A percentile compares a stretch with the other conserved stretches of the same genome.
These are phyloP conservation scores for Sebastes iracundus DNA, from an alignment of 2,797 vertebrate species.

Conservation along the genomic window DNA sequence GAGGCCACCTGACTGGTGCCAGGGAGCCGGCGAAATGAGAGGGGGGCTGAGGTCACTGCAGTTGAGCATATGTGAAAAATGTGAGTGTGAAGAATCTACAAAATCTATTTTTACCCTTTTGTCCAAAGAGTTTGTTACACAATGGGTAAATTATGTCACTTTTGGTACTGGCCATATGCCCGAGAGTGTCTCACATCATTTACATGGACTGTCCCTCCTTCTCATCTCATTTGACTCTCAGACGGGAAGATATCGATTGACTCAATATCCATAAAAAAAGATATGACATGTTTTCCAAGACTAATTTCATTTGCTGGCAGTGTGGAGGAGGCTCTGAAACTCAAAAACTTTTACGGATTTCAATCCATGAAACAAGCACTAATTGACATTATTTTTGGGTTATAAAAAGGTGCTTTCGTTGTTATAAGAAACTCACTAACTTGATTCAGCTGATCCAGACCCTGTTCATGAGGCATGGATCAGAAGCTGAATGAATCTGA, in stretches of 20 bases:
- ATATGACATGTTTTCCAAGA: neutral
- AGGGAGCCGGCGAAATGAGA: neutral
- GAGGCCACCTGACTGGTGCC: conserved; percentile 1
- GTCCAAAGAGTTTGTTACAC: neutral
- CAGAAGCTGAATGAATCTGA: neutral
- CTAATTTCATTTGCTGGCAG: neutral
- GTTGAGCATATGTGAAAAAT: conserved; percentile 1
- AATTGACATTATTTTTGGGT: neutral
- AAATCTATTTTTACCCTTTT: neutral
- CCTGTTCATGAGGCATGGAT: neutral
- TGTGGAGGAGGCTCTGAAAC: neutral
- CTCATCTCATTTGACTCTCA: neutral
- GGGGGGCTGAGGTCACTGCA: neutral
- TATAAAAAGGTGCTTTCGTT: neutral
- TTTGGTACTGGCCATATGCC: neutral
- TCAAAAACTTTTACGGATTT: neutral
- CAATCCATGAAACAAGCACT: neutral
- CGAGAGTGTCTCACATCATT: neutral
- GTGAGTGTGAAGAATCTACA: neutral
- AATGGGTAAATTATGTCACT: neutral
- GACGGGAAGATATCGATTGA: neutral
- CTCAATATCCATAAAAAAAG: neutral
- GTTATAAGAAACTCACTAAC: neutral
- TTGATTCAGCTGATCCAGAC: neutral
- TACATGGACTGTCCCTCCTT: neutral